Evolutionary conservation across 2,888 invertebrate genomes (phyloP), one percentile per base, ranked within the genome.

Genomic region (Trichogramma dendrolimi): DNA sequence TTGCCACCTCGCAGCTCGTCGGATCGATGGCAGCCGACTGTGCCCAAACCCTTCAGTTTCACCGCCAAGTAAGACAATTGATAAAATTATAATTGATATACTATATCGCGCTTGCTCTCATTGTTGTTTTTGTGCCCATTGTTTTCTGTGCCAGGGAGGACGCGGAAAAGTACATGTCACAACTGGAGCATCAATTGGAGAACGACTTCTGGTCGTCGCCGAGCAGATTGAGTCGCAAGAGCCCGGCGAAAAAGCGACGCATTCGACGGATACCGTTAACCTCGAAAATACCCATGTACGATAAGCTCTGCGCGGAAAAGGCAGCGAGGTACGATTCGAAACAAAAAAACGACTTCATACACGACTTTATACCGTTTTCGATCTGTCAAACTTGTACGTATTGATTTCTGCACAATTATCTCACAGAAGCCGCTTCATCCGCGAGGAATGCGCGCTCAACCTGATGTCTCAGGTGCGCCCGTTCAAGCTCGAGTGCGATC

Each of bases 31-130:
- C 73, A 75, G 11, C 75, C 76, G 27, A 88, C 88, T 0, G 80
- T 87, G 60, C 86, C 88, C 0, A 86, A 86, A 73, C 87, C 88
- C 3, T 89, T 88, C 73, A 84, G 85, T 76, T 87, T 88, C 83
- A 87, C 87, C 2, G 82, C 86, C 68, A 85, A 87, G 88, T 88
- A 79, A 55, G 10, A 27, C 27, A 27, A 27, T 27, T 27, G 27
- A 27, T 27, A 27, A 27, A 27, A 27, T 27, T 27, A 27, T 27
- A 27, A 11, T 6, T 48, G 48, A 48, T 14, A 48, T 48, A 6
- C 10, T 10, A n/a, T 6, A 48, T 14, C 14, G n/a, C 27, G 48
- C 27, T 48, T 11, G 48, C 4, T 6, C 10, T 56, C 11, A 48
- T 6, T 11, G 27, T 48, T 50, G 49, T 40, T 51, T 38, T 53